Evolutionary conservation across 2,888 invertebrate genomes (phyloP), one percentile per base, ranked within the genome.

Genomic region (Liposcelis brunnea): DNA sequence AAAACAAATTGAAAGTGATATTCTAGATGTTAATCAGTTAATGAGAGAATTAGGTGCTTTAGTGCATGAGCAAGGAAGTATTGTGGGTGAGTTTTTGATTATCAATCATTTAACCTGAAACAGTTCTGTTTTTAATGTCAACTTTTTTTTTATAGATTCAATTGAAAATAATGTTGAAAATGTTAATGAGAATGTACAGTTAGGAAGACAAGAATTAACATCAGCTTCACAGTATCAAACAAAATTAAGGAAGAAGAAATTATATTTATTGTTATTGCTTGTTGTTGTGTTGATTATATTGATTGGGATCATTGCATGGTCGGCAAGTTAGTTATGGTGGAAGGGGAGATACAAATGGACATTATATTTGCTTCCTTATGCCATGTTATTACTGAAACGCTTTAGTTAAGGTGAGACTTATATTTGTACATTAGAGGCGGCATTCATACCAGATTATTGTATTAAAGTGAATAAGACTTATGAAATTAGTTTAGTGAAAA

Each of bases 141-240:
- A 16, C 52, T 42, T 46, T 51, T 53, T 48, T 51, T 50, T 66
- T 66, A 16, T 64, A 90, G 90, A 85, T 61, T 74, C 80, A 5
- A 85, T 90, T 53, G 87, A 87, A 61, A 77, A 74, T 54, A 78
- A 77, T 63, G 78, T 90, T 56, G 85, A 86, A 56, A 70, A 72
- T 48, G 76, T 81, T 1, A 72, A 75, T 44, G 72, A 72, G 2
- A 72, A 80, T 54, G 83, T 90, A 3, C 86, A 86, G 59, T 64
- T 74, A n/a, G 91, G 85, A 0, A 71, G 74, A 5, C 74, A 76
- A 50, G 79, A 90, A 55, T 62, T 91, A 35, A 68, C 75, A n/a
- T 86, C 86, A 61, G 90, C 89, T 14, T 75, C 79, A 31, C 71
- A 74, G 53, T 78, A 85, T 65, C 82, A 85, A 40, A 19, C 3